A percentile compares a stretch with the other conserved stretches of the same genome.
Evolutionary conservation across 2,888 invertebrate genomes (phyloP).

Genomic region (Drosophila subquinaria): DNA sequence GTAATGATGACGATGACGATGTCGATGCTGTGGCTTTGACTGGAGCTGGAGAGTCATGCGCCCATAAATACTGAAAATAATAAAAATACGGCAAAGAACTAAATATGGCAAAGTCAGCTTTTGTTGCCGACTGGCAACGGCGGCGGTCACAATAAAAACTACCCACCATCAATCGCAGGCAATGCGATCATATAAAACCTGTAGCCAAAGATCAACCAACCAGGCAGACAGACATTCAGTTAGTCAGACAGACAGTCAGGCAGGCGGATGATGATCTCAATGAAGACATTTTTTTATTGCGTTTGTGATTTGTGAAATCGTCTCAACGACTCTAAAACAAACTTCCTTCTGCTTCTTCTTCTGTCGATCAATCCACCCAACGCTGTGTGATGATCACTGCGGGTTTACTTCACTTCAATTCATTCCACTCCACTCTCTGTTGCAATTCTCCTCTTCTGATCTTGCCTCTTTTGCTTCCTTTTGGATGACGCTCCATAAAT

Average conservation of each 20-base stretch:
- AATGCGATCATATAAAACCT: constrained; percentile 67
- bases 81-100: constrained; percentile 48
- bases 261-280: constrained; percentile 71
- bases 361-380: constrained; percentile 1
- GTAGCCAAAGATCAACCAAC: constrained; percentile 58
- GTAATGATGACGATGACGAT: constrained; percentile 50
- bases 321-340: constrained; percentile 27
- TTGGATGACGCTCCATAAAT: constrained; percentile 47
- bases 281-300: constrained; percentile 65
- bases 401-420: constrained; percentile 3
- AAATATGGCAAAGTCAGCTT: constrained; percentile 73
- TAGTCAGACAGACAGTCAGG: constrained; percentile 32
- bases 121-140: constrained; percentile 41
- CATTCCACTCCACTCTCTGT: neutral
- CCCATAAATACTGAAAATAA: constrained; percentile 62
- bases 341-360: constrained; percentile 17
- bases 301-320: constrained; percentile 72
- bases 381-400: neutral
- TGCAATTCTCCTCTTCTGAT: neutral
- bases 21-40: constrained; percentile 8
- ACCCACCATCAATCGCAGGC: constrained; percentile 67
- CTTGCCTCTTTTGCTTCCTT: constrained; percentile 17
- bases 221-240: constrained; percentile 10
- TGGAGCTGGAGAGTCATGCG: constrained; percentile 54
- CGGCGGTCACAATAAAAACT: constrained; percentile 71